phyloP scores from a whole-genome alignment of 1,140 invertebrate genomes.

The Muscidifurax raptorellus region DNA sequence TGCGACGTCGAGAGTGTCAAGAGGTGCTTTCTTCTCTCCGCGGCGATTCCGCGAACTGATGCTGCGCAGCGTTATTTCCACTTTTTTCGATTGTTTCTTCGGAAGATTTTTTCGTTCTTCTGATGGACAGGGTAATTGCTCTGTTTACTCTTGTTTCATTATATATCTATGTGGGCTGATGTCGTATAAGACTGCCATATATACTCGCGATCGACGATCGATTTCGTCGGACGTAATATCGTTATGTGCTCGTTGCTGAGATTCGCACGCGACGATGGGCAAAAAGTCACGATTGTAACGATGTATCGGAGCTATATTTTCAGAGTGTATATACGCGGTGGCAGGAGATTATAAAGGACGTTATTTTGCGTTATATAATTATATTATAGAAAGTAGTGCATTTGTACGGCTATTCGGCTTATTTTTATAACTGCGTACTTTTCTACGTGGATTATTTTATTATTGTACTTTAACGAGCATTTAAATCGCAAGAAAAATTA shows the following conservation, averaged over 20 bases:
- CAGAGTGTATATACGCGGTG: too few relatives aligned
- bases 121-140: neutral
- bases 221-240: neutral
- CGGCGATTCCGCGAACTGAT: too few relatives aligned
- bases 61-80: too few relatives aligned
- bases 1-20: neutral
- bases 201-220: neutral
- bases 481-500: too few relatives aligned
- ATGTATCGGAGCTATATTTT: too few relatives aligned
- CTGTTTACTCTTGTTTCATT: neutral
- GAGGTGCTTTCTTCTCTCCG: too few relatives aligned
- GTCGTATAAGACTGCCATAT: neutral
- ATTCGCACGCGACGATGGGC: neutral
- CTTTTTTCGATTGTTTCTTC: too few relatives aligned
- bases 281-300: neutral
- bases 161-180: neutral
- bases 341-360: neutral
- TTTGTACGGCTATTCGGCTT: neutral
- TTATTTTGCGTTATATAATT: neutral
- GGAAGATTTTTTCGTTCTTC: too few relatives aligned
- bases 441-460: neutral
- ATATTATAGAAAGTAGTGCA: neutral
- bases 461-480: neutral
- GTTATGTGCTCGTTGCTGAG: too few relatives aligned
- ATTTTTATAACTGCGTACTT: neutral